Conservation (phyloP, 1,140 invertebrate genomes). For the Drosophila takahashii region DNA sequence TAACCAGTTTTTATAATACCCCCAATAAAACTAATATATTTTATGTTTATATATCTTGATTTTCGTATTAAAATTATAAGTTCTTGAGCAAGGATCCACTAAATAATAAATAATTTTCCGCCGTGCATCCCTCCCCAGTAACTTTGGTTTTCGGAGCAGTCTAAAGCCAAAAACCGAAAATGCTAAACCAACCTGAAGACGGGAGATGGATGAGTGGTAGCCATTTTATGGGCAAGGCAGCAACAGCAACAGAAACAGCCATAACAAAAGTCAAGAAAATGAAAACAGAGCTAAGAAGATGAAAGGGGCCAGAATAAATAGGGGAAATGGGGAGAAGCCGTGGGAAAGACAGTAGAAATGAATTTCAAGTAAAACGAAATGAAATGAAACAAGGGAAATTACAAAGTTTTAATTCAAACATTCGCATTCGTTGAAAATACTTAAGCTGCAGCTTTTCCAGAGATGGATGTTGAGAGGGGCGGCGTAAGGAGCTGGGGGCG, state of each 20-base stretch:
- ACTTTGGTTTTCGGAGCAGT: constrained; percentile 14
- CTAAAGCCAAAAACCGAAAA: constrained; percentile 48
- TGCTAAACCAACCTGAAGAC: constrained; percentile 57
- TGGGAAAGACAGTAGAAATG: constrained; percentile 69
- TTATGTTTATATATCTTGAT: no score
- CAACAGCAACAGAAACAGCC: constrained; percentile 17
- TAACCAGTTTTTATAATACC: no score
- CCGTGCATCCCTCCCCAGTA: constrained; percentile 3
- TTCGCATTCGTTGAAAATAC: constrained; percentile 80
- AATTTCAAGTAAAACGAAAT: constrained; percentile 80
- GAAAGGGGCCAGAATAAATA: constrained; percentile 18
- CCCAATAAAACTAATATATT: no score
- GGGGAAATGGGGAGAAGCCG: constrained; percentile 10
- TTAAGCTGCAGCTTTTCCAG: constrained; percentile 70
- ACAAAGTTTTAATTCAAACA: constrained; percentile 83
- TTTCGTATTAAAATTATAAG: no score
- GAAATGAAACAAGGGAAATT: constrained; percentile 83
- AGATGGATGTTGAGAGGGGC: constrained; percentile 3
- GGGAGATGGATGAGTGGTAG: constrained; percentile 61
- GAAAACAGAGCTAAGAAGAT: constrained; percentile 39
- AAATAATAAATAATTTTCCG: background rate
- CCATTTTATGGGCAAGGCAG: constrained; percentile 48
- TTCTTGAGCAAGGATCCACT: no score
- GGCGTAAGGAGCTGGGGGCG: background rate
- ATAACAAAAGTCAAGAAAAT: constrained; percentile 63